Percentiles rank a stretch among this genome's conserved stretches.
Conservation (phyloP, 2,797 vertebrate species). For the Poecilia velifera region DNA sequence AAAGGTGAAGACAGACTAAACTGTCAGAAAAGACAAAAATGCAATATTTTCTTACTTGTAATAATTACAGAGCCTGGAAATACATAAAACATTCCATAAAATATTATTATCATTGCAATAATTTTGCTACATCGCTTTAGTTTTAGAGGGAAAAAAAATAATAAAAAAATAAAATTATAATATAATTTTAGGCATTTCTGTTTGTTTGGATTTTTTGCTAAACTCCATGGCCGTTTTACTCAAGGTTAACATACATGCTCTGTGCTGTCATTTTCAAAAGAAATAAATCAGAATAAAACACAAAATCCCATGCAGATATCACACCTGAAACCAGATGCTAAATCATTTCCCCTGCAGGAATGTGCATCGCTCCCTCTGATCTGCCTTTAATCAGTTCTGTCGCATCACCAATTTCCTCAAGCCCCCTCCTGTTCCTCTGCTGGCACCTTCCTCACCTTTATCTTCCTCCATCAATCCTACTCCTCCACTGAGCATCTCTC, state of each 20-base stretch:
- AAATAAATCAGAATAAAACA: slow-evolving; percentile 10
- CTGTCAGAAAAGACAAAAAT: background rate
- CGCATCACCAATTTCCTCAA: slow-evolving; percentile 46
- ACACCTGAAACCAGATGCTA: slow-evolving; percentile 15
- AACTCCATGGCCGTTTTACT: background rate
- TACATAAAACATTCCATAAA: background rate
- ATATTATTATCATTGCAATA: background rate
- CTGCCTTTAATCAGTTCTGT: slow-evolving; percentile 56
- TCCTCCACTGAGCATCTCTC: slow-evolving; percentile 51
- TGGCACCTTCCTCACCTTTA: slow-evolving; percentile 35
- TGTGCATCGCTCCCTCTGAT: slow-evolving; percentile 35
- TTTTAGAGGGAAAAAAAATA: background rate
- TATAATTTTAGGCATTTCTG: background rate
- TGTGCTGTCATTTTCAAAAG: background rate
- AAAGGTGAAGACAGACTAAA: background rate
- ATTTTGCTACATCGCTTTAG: background rate
- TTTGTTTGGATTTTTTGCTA: background rate
- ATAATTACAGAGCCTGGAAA: background rate
- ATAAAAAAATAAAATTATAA: background rate
- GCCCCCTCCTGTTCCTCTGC: slow-evolving; percentile 31
- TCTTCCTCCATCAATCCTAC: slow-evolving; percentile 49
- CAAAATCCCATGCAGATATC: slow-evolving; percentile 17
- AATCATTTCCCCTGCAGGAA: slow-evolving; percentile 35
- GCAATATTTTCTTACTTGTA: background rate
- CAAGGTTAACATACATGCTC: background rate